Evolutionary conservation across 1,140 invertebrate species (phyloP).

Genomic region (Teleopsis dalmanni): DNA sequence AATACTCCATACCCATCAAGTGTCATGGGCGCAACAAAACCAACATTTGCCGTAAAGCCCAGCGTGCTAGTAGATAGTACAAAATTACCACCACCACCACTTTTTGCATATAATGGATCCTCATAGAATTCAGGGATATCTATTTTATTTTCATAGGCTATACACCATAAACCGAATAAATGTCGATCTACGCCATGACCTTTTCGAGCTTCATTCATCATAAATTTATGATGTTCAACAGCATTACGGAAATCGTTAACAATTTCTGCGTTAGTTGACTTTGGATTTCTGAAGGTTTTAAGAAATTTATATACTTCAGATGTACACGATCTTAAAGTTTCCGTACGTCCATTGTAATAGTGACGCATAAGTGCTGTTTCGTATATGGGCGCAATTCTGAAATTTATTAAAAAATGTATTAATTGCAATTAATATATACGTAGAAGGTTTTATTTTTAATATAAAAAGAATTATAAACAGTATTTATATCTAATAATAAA

Average conservation of each 20-base stretch:
- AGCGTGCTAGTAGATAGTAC: conserved; percentile 55
- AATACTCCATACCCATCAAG: conserved; percentile 57
- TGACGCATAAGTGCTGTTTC: conserved; percentile 51
- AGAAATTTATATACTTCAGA: conserved; percentile 41
- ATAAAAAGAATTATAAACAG: too few species aligned
- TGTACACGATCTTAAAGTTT: conserved; percentile 48
- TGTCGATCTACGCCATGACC: conserved; percentile 62
- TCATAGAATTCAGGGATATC: conserved; percentile 49
- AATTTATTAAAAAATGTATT: too few species aligned
- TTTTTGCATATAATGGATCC: conserved; percentile 51
- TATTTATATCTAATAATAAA: too few species aligned
- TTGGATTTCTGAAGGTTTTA: conserved; percentile 35
- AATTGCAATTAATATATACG: too few species aligned
- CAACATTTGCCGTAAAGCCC: conserved; percentile 52
- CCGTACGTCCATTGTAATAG: conserved; percentile 49
- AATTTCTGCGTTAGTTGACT: conserved; percentile 21
- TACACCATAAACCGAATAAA: conserved; percentile 64
- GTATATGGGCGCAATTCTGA: conserved; percentile 48
- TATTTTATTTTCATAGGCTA: conserved; percentile 49
- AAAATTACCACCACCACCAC: conserved; percentile 58
- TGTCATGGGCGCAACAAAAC: conserved; percentile 55
- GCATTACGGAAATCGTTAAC: conserved; percentile 35
- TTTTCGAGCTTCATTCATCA: conserved; percentile 47
- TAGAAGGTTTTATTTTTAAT: too few species aligned
- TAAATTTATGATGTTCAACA: conserved; percentile 37